Base-by-base conservation (phyloP, 1,140 invertebrate species). In the Gryon sp. region DNA sequence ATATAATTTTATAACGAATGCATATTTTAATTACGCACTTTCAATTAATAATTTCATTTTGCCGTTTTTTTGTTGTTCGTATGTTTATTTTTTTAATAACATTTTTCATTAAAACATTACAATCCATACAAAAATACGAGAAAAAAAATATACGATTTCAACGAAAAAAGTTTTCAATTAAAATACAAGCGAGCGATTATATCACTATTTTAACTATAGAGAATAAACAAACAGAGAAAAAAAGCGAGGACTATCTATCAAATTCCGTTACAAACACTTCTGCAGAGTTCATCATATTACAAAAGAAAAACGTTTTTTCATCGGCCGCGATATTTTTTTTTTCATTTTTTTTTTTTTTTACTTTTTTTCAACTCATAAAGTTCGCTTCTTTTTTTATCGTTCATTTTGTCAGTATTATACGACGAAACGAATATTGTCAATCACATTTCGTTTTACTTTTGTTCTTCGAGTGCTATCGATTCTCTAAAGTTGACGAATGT, bases 371-470 rank as follows among this genome's bases (percentile, higher is more conserved):
- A 57, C 69, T 59, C 69, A 74, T 65, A 50, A 74, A 74, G 41
- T 65, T 52, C 28, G 69, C 32, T 63, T 63, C 59, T 43, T 74
- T 65, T 73, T 74, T 74, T 59, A 59, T 59, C 52, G 52, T 65
- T 59, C 60, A 65, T 59, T 65, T 74, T 59, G 41, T 65, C 52
- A 52, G 52, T 65, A 59, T 59, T 65, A 74, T 65, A 74, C 59
- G 45, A 65, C 69, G 59, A 74, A 65, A 74, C 69, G 59, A 74
- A 74, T 74, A 65, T 74, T 74, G 59, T 65, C 69, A 74, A 74
- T 74, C 70, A 74, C 62, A 66, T 74, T 74, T 66, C 62, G 53
- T 66, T 74, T 74, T 65, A 66, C 60, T 74, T 74, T 74, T 74
- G 60, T 74, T 60, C 70, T 32, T 74, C 70, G 60, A 66, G 70